Evolutionary conservation across 2,888 invertebrate genomes (phyloP), one percentile per base, ranked within the genome.

Genomic region (Acleris laterana): DNA sequence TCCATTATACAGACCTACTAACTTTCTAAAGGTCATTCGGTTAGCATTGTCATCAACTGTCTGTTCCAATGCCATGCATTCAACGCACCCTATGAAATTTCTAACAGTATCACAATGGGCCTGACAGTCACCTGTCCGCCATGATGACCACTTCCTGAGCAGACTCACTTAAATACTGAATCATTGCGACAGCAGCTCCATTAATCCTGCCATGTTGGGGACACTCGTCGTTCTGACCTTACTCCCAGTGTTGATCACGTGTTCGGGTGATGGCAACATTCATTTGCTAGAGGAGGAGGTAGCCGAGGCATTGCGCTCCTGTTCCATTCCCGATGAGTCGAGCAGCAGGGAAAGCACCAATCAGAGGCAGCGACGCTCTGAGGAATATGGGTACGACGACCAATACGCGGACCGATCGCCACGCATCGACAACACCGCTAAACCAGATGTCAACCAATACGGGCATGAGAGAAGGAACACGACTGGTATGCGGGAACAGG

Each of bases 261-360:
- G 84, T 68, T 72, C 86, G 1, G 85, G 88, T 5, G 88, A 90
- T 46, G 90, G 90, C 1, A 93, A 93, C 71, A 87, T 92, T 46
- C 84, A 82, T 42, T 71, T 93, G n/a, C 71, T 93, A 19, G 86
- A 90, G 76, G 85, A 90, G 62, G 92, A 93, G 71, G 80, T 93
- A 20, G 81, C 83, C 1, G 71, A 71, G 1, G 93, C 92, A n/a
- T 71, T 93, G 50, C 82, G 81, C 62, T 70, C 80, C 16, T 93
- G 93, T 69, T 63, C 72, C 0, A 69, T 71, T 16, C 75, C 73
- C 6, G 73, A 76, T 16, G 68, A 68, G 6, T 38, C 38, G 13
- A 38, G 38, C 38, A 60, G 68, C 20, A 78, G 75, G 61, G 70
- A 72, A 67, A 61, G 65, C 7, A 70, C 38, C 38, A 68, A 11